Base-by-base conservation (phyloP, 2,797 vertebrate species). In the Cyclura pinguis region DNA sequence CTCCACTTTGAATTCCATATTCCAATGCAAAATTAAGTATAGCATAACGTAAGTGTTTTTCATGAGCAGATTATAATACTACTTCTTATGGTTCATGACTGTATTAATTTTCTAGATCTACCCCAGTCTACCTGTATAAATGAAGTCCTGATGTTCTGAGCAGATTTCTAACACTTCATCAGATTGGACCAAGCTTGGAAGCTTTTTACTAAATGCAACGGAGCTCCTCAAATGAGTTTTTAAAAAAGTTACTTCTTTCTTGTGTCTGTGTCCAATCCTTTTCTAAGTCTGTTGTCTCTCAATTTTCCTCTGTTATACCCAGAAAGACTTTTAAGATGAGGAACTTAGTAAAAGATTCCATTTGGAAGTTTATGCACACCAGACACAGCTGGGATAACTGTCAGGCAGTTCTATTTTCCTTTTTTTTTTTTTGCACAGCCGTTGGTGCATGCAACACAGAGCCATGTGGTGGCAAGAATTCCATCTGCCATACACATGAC, bases 221-320 rank as follows among this genome's bases (percentile, higher is more conserved):
- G 92, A 32, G 84, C 88, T 86, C 8, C 13, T 89, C 88, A 83
- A 78, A 84, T 87, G 80, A 93, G 80, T 74, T 4, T 6, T 22
- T 22, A 42, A 89, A 91, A 12, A 12, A 59, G 92, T 57, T 2
- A 91, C n/a, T 67, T 35, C 35, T 4, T 82, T 24, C 90, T 86
- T 74, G 69, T 81, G 72, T 95, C 73, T 80, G 93, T 69, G 50
- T 22, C 91, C 88, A 72, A 4, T 86, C 47, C 83, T 87, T 93
- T 93, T 94, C 52, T 89, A 96, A 93, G 94, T 93, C 62, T 94
- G 93, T 95, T 95, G 89, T 95, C 73, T 95, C 91, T 69, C 95
- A 91, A 92, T 95, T 76, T 85, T 52, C 22, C 76, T 74, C 13
- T 59, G 1, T 73, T 52, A 64, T 93, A 90, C 90, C 74, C 67